Evolutionary conservation across 2,113 vertebrate species (phyloP).

Genomic region (cattle (Bos taurus)): ARS-UCD2.0 NC_037345.1:37016001-37016500

Average conservation of each 20-base stretch:
- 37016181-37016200: neutral
- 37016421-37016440: neutral
- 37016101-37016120: neutral
- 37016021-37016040: slow-evolving; percentile 4
- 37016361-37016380: neutral
- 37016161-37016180: neutral
- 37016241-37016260: neutral
- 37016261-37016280: slow-evolving; percentile 18
- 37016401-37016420: neutral
- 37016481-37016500: neutral
- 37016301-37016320: slow-evolving; percentile 32
- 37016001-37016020: neutral
- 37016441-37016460: neutral
- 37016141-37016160: neutral
- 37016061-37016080: neutral
- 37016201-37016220: neutral
- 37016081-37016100: neutral
- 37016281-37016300: neutral
- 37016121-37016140: neutral
- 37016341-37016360: neutral
- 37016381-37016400: slow-evolving; percentile 5
- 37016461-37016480: neutral
- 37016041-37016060: neutral
- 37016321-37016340: neutral
- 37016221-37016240: neutral